Evolutionary conservation across 2,797 vertebrate species (phyloP), one percentile per base, ranked within the genome.

Genomic region (Melanotaenia parkinsoni): DNA sequence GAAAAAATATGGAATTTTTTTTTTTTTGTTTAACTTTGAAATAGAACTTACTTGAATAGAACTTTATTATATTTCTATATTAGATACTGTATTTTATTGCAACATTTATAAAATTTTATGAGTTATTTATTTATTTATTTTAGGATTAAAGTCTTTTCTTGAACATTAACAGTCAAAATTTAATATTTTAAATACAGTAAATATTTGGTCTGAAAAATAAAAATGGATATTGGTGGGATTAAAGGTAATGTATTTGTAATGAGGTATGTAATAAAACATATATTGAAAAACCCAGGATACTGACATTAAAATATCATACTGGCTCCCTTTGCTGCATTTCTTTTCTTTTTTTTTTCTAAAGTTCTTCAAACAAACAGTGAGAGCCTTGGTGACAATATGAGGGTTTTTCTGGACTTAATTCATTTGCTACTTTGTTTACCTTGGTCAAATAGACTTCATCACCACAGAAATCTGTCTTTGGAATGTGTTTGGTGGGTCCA

Each of bases 391-490:
- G 22, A 86, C 73, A 63, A 62, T 64, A 22, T 16, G 0, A 9
- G 33, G 47, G 47, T 66, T 84, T 77, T 53, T 60, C 58, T 13
- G 18, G 63, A 67, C 61, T 78, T 84, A 82, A 86, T 77, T 62
- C 63, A 62, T 80, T 53, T 64, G 77, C 84, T 91, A 77, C 90
- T 88, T 83, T 91, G 79, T 92, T 92, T 92, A 85, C 87, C 74
- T 77, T 87, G 76, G 82, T 92, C 80, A 88, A 88, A 89, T 78
- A 88, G 87, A 83, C 79, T 71, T 75, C 73, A 80, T 87, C 78
- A 79, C 64, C 20, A 10, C 56, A 80, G 58, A 68, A 86, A 86
- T 86, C 83, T 88, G 77, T 86, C 86, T 85, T 73, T 56, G 4
- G 67, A 68, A 82, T 76, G 83, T 82, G 82, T 72, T 87, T 32